phyloP scores from a whole-genome alignment of 1,140 invertebrate genomes.

The Thaumatotibia leucotreta region DNA sequence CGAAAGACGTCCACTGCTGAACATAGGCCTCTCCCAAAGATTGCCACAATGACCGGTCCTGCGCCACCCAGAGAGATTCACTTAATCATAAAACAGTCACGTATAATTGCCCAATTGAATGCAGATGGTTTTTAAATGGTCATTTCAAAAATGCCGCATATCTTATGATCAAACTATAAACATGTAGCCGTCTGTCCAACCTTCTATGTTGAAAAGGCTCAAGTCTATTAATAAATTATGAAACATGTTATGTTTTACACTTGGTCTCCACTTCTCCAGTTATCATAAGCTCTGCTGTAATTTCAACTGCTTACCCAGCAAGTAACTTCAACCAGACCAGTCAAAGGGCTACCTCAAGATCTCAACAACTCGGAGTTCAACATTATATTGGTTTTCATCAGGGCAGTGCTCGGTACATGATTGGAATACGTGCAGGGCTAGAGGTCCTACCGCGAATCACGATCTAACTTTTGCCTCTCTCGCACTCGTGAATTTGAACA shows the following conservation, averaged over 20 bases:
- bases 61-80: neutral
- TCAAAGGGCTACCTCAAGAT: neutral
- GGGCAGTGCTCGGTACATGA: neutral
- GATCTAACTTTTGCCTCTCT: too few relatives aligned
- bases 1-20: too few relatives aligned
- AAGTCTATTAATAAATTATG: neutral
- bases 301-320: neutral
- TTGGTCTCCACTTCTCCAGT: neutral
- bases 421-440: neutral
- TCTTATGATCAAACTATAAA: neutral
- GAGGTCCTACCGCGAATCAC: too few relatives aligned
- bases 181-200: neutral
- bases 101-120: slow-evolving; percentile 4
- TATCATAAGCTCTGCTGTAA: neutral
- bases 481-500: too few relatives aligned
- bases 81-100: neutral
- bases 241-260: neutral
- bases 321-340: neutral
- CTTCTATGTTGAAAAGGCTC: neutral
- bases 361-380: neutral
- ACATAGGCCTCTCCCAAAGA: too few relatives aligned
- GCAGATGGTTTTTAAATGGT: neutral
- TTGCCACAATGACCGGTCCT: neutral
- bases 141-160: neutral
- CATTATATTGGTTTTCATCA: neutral